These are phyloP conservation scores for Aspidapion aeneum DNA, from an alignment of 2,888 invertebrate genomes.

Conservation along the genomic window DNA sequence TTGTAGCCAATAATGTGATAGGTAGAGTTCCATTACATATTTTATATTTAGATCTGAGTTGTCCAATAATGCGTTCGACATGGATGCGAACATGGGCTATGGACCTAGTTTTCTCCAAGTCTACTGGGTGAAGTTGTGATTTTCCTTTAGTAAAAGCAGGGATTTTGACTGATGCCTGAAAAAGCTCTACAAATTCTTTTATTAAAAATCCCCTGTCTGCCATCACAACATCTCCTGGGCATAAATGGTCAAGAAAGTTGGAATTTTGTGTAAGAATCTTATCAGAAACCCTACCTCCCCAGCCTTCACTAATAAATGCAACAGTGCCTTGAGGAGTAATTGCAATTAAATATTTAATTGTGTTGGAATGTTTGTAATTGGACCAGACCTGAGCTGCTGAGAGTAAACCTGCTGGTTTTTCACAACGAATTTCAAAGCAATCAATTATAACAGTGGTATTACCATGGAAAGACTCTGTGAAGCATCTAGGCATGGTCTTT, in stretches of 20 bases:
- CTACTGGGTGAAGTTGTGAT: constrained; percentile 25
- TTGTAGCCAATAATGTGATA: constrained; percentile 9
- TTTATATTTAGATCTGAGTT: constrained; percentile 16
- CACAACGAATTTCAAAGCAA: constrained; percentile 2
- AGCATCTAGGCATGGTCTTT: constrained; percentile 13
- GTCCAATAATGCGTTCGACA: constrained; percentile 23
- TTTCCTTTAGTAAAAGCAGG: constrained; percentile 28
- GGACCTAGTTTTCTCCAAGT: constrained; percentile 24
- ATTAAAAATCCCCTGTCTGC: too few species aligned
- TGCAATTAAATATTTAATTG: constrained; percentile 24
- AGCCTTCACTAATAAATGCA: constrained; percentile 22
- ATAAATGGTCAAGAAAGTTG: too few species aligned
- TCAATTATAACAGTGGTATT: constrained; percentile 8
- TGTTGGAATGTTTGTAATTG: constrained; percentile 5
- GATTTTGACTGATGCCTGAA: constrained; percentile 20
- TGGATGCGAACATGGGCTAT: constrained; percentile 28
- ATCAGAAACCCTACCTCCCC: constrained; percentile 22
- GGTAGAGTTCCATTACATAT: constrained; percentile 11
- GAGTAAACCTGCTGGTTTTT: constrained; percentile 11
- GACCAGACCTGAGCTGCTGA: background rate
- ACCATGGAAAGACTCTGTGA: constrained; percentile 16
- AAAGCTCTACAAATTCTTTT: constrained; percentile 20
- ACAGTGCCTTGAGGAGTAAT: constrained; percentile 24
- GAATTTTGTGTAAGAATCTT: constrained; percentile 20
- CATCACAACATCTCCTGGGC: too few species aligned